Evolutionary conservation across 2,888 invertebrate species (phyloP), one percentile per base, ranked within the genome.

Genomic region (Ptilodon capucinus): DNA sequence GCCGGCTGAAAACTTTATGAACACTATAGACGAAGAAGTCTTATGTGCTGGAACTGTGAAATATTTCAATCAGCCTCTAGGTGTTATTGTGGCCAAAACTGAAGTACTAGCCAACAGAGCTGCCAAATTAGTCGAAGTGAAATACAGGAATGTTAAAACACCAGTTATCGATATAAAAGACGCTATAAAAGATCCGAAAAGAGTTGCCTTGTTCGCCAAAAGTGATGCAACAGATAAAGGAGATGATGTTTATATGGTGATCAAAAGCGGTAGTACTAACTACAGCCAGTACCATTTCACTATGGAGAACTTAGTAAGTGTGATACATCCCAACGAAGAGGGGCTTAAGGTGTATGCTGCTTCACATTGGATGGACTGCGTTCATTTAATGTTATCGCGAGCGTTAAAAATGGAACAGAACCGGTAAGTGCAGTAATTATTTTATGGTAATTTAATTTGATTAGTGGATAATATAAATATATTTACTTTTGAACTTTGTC

Each of bases 301-400:
- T n/a, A 94, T 95, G 94, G 96, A 96, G 73, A 92, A 93, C 0
- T 92, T 94, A 43, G 86, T 88, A 0, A 93, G 93, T 66, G 87
- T 94, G 2, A 92, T 92, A 21, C 73, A 92, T 35, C 95, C 95
- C 0, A 86, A 84, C 1, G 96, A 96, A 71, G 94, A 95, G 72
- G 94, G 94, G 0, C 73, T 95, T 52, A 92, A 94, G 52, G 91
- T 96, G 5, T 92, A 90, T 68, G 76, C 92, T 0, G 67, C 93
- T 0, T 81, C 93, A 0, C 95, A 95, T 63, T 93, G 91, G 85
- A 85, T 93, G 57, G 93, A 94, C 62, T 68, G 84, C 0, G 68
- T 79, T 0, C 94, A 95, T 62, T 55, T 78, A 5, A 85, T 91
- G 7, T 83, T 93, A 40, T 84, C 93, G 0, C 62, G 80, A 8